Conservation (phyloP, 2,797 vertebrate species). For the Malacoctenus gilli region DNA sequence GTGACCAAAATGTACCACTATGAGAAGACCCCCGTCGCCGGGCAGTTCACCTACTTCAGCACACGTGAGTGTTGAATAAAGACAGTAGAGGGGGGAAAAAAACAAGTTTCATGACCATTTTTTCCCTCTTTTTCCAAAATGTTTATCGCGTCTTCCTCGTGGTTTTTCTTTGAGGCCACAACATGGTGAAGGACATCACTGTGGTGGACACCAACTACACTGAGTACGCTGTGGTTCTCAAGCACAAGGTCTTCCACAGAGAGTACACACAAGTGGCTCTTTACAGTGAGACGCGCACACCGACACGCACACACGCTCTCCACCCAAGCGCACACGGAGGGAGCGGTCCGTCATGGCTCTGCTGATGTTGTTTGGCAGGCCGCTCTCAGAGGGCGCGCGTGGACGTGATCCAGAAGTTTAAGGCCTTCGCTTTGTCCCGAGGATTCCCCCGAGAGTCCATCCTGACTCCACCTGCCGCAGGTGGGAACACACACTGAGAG, state of each 20-base stretch:
- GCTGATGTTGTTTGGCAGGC: too few relatives aligned
- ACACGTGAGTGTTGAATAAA: conserved; percentile 68
- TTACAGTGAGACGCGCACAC: conserved; percentile 73
- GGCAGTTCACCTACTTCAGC: conserved; percentile 83
- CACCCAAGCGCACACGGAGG: background rate
- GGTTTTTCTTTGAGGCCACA: conserved; percentile 66
- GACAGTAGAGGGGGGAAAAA: too few relatives aligned
- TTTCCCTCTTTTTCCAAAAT: too few relatives aligned
- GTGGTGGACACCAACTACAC: conserved; percentile 84
- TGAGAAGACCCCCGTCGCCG: conserved; percentile 72
- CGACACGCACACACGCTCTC: background rate
- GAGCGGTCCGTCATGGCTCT: background rate
- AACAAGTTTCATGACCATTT: too few relatives aligned
- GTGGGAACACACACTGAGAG: conserved; percentile 57
- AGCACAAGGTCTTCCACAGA: conserved; percentile 79
- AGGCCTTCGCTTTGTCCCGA: conserved; percentile 62
- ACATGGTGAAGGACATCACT: conserved; percentile 81
- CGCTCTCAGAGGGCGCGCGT: conserved; percentile 63
- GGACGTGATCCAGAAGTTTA: conserved; percentile 75
- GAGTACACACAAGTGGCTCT: conserved; percentile 83
- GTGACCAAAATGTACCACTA: conserved; percentile 69
- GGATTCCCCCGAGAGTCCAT: conserved; percentile 79
- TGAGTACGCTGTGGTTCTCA: conserved; percentile 82
- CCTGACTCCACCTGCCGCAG: conserved; percentile 73
- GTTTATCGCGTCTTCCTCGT: too few relatives aligned